phyloP scores from a whole-genome alignment of 2,113 vertebrate genomes.

The Melanostigma gelatinosum region DNA sequence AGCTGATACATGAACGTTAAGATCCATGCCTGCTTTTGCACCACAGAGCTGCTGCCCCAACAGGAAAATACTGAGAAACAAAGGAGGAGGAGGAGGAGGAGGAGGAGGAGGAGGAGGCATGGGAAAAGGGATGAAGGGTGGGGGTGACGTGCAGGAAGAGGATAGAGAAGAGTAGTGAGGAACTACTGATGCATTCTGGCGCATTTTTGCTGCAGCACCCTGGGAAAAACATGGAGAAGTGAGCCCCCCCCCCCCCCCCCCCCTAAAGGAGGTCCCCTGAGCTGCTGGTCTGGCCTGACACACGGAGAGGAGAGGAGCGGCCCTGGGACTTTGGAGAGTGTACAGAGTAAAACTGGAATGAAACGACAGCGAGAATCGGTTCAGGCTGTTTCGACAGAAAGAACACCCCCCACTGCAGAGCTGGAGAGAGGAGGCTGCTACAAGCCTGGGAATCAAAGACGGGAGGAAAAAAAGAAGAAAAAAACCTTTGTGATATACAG shows the following conservation, averaged over 20 bases:
- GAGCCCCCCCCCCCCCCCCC: constrained; percentile 32
- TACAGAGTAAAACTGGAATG: constrained; percentile 36
- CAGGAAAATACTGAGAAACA: constrained; percentile 45
- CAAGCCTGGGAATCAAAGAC: constrained; percentile 37
- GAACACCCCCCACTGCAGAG: constrained; percentile 30
- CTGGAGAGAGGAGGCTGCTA: constrained; percentile 18
- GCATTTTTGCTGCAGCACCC: constrained; percentile 77
- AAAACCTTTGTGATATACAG: background rate
- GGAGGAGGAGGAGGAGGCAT: background rate
- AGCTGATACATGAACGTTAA: constrained; percentile 60
- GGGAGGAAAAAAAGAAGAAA: background rate
- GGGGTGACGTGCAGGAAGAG: constrained; percentile 12
- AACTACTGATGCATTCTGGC: constrained; percentile 74
- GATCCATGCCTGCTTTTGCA: constrained; percentile 41
- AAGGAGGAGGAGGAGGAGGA: constrained; percentile 6
- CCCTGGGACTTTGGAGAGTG: constrained; percentile 16
- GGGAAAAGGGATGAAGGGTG: constrained; percentile 6
- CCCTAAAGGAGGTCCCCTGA: constrained; percentile 56
- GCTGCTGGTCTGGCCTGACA: constrained; percentile 41
- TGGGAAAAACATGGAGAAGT: constrained; percentile 65
- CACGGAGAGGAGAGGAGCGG: background rate
- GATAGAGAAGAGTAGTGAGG: constrained; percentile 25
- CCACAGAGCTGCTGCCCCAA: constrained; percentile 40
- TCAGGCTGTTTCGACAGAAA: constrained; percentile 19
- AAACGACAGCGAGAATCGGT: constrained; percentile 43